Conservation (phyloP, 64 coral and sea anemone genomes). For the Platygyra sinensis region DNA sequence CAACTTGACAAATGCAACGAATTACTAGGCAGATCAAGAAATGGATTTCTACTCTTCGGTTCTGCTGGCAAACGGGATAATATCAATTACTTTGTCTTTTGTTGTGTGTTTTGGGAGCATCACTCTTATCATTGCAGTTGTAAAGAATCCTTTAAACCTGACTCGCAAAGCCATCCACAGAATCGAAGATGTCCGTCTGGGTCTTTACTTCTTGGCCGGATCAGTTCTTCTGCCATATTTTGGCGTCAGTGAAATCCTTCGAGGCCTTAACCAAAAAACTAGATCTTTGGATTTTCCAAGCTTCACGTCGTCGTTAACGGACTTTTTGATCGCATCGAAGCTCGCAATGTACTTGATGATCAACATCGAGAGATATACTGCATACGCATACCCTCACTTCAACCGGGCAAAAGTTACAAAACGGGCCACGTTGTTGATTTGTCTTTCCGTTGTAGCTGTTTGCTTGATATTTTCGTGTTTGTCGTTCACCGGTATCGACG, state of each 20-base stretch:
- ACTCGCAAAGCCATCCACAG: not conserved
- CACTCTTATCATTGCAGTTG: constrained; percentile 1
- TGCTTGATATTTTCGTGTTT: not conserved
- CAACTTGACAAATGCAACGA: not conserved
- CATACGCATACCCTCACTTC: not conserved
- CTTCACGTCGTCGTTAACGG: not conserved
- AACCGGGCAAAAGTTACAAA: constrained; percentile 20
- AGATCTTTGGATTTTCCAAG: not conserved
- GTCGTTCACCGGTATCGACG: not conserved
- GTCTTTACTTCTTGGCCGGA: not conserved
- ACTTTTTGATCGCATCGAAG: constrained; percentile 2
- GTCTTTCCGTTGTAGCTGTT: not conserved
- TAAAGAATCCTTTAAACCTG: constrained; percentile 3
- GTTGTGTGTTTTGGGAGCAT: not conserved
- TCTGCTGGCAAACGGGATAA: not conserved
- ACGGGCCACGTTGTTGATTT: not conserved
- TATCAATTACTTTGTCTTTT: not conserved
- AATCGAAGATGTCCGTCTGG: not conserved
- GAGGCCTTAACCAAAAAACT: not conserved
- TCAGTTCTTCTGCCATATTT: constrained; percentile 17
- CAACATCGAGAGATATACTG: not conserved
- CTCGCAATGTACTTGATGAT: not conserved
- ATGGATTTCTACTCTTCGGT: constrained; percentile 6
- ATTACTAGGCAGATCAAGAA: not conserved
- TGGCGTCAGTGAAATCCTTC: constrained; percentile 29